Base-by-base conservation (phyloP, 1,140 invertebrate species). In the Vanessa tameamea region DNA sequence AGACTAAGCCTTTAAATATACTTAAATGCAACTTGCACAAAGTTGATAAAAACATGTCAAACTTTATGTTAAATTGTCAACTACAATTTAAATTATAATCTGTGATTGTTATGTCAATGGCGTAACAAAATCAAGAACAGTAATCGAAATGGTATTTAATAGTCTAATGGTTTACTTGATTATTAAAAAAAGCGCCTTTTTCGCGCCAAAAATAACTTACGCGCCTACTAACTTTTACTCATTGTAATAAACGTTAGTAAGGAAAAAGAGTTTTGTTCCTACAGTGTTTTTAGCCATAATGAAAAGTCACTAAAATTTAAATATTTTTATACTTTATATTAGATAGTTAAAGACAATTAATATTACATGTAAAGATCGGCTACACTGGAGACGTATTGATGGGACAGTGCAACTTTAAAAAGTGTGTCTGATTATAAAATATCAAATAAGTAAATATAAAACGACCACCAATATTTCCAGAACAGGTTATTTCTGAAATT, bases 291-390 rank as follows among this genome's bases (percentile, higher is more conserved):
- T 64, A 66, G 69, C 69, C 69, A 71, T 71, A 43, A 71, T 47
- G 53, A 71, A 53, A n/a, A 71, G 69, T 71, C 69, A 71, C 51
- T 71, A 51, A 51, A 51, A 23, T 51, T 51, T 51, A 65, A 66
- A 51, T 59, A 59, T 59, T 11, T 26, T 23, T 26, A 14, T 51
- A 15, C 26, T 31, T 15, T 51, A 51, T 15, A 51, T 50, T 53
- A 16, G n/a, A 16, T 9, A 53, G 26, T 31, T 31, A 53, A 53
- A 53, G 51, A 53, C 51, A 53, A 16, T 53, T 20, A 53, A 16
- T 13, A 14, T 15, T 50, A 1, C 48, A 55, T 20, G 0, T 55
- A 6, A 16, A 23, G 13, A 3, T 20, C 4, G 20, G 48, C 48
- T 14, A 4, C 8, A 12, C 48, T n/a, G 11, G 4, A 15, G 48